Conservation (phyloP, 1,140 invertebrate genomes). For the Pararge aegeria region DNA sequence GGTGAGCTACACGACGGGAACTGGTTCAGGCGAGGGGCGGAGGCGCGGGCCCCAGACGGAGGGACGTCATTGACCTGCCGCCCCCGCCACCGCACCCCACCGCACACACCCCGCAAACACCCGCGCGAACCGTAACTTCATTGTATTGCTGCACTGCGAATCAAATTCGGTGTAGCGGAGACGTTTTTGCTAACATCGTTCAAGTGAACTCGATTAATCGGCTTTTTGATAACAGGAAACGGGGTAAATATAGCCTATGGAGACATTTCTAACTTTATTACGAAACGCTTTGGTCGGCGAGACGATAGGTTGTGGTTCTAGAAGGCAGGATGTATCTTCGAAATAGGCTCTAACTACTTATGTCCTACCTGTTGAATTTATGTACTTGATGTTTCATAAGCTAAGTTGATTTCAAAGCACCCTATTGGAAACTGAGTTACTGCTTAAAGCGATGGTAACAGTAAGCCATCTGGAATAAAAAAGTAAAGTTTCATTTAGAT, state of each 20-base stretch:
- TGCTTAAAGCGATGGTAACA: too few species aligned
- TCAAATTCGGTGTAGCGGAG: conserved; percentile 65
- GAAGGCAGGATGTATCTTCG: too few species aligned
- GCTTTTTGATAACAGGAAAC: conserved; percentile 28
- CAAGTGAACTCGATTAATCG: conserved; percentile 40
- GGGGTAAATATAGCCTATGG: conserved; percentile 10
- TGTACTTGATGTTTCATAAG: too few species aligned
- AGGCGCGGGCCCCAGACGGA: conserved; percentile 62
- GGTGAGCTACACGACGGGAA: conserved; percentile 61
- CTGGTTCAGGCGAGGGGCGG: conserved; percentile 57
- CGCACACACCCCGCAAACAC: conserved; percentile 43
- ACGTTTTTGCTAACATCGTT: conserved; percentile 49
- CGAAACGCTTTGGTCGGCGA: not conserved
- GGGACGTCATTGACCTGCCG: conserved; percentile 73
- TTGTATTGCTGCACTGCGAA: conserved; percentile 71
- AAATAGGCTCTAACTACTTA: too few species aligned
- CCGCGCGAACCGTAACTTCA: conserved; percentile 65
- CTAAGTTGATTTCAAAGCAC: too few species aligned
- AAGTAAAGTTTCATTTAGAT: conserved; percentile 3
- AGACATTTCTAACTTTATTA: not conserved
- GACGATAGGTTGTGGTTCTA: not conserved
- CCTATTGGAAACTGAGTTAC: too few species aligned
- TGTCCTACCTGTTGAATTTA: too few species aligned
- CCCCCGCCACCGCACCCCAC: conserved; percentile 36
- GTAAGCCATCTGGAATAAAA: conserved; percentile 6